Evolutionary conservation across 2,113 vertebrate genomes (phyloP).

Genomic region (Rattus norvegicus): DNA sequence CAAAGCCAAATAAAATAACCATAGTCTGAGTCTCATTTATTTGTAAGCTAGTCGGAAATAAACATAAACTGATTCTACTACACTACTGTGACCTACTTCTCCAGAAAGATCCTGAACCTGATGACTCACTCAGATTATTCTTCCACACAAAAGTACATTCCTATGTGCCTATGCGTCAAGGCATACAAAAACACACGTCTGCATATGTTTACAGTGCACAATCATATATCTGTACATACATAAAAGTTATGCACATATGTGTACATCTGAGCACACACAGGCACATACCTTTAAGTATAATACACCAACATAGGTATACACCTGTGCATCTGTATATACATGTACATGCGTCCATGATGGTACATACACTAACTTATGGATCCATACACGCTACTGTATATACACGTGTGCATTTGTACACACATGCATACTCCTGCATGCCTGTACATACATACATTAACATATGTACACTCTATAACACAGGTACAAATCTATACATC

Average conservation of each 20-base stretch:
- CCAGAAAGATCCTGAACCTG: not conserved
- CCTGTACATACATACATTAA: not conserved
- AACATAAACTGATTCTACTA: too few relatives aligned
- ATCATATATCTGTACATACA: not conserved
- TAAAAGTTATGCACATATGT: not conserved
- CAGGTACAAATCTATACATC: not conserved
- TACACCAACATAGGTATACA: not conserved
- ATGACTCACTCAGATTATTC: not conserved
- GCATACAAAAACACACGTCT: not conserved
- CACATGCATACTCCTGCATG: not conserved
- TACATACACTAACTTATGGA: not conserved
- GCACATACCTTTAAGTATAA: not conserved
- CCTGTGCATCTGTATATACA: not conserved
- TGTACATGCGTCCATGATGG: not conserved
- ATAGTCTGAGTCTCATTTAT: too few relatives aligned
- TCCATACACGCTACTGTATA: not conserved
- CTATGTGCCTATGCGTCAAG: not conserved
- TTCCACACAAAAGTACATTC: not conserved
- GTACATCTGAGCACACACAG: not conserved
- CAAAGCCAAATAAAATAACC: too few relatives aligned
- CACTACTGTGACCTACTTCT: not conserved
- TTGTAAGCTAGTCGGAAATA: too few relatives aligned
- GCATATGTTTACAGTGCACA: not conserved
- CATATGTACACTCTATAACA: not conserved
- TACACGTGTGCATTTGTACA: not conserved